phyloP scores from a whole-genome alignment of 2,888 invertebrate genomes.

The Drosophila robusta region DNA sequence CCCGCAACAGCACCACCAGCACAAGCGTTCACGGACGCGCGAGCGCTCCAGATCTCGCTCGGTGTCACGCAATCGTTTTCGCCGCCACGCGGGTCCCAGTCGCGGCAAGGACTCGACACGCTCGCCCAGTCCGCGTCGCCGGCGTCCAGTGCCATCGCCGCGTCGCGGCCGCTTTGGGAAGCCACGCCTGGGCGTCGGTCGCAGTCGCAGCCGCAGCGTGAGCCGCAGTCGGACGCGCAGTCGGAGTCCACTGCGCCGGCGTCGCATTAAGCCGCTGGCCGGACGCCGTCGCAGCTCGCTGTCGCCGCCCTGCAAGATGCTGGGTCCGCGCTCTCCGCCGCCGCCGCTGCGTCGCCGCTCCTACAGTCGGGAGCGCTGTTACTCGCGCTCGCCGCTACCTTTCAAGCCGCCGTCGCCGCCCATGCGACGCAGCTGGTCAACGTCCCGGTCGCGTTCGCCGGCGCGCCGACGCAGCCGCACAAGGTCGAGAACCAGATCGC shows the following conservation, averaged over 20 bases:
- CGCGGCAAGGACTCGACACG: constrained; percentile 53
- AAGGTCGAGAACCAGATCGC: constrained; percentile 31
- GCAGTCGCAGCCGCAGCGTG: constrained; percentile 72
- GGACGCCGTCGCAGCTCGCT: constrained; percentile 66
- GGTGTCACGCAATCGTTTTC: constrained; percentile 45
- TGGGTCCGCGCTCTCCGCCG: constrained; percentile 74
- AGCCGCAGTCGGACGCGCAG: constrained; percentile 79
- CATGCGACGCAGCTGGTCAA: constrained; percentile 80
- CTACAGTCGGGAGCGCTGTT: constrained; percentile 76
- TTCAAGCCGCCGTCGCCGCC: constrained; percentile 84
- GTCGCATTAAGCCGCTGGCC: constrained; percentile 33
- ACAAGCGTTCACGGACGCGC: constrained; percentile 42
- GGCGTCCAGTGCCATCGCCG: constrained; percentile 58
- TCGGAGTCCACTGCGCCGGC: constrained; percentile 73
- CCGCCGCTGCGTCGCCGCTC: constrained; percentile 71
- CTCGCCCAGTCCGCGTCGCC: constrained; percentile 63
- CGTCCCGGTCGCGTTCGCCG: constrained; percentile 56
- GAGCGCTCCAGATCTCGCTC: constrained; percentile 58
- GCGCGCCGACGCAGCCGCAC: constrained; percentile 41
- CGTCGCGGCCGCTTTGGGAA: constrained; percentile 58
- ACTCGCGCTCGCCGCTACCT: constrained; percentile 82
- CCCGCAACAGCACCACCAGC: constrained; percentile 10
- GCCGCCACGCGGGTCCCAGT: constrained; percentile 46
- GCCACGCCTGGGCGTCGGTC: constrained; percentile 18
- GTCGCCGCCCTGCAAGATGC: constrained; percentile 49